A percentile compares a stretch with the other conserved stretches of the same genome.
phyloP scores from a whole-genome alignment of 2,113 vertebrate species.

The Cavia aperea region DNA sequence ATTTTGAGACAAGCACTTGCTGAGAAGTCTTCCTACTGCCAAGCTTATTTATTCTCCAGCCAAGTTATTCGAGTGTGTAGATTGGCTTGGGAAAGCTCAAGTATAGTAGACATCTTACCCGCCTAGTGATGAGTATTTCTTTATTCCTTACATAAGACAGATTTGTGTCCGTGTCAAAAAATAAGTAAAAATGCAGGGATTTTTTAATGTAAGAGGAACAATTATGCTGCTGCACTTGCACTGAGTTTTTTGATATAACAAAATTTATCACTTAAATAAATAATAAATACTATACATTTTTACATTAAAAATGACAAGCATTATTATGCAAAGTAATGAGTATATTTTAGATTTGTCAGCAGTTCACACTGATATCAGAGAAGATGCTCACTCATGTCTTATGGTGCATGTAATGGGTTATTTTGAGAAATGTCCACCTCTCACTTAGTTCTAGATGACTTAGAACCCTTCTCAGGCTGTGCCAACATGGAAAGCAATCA shows the following conservation, averaged over 20 bases:
- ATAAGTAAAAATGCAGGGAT: neutral
- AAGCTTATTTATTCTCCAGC: neutral
- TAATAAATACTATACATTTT: neutral
- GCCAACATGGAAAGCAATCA: neutral
- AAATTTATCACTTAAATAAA: neutral
- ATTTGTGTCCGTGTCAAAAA: neutral
- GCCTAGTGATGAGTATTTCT: neutral
- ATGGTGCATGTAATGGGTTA: neutral
- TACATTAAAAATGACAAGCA: neutral
- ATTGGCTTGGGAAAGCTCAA: neutral
- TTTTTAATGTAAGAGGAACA: neutral
- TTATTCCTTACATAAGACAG: neutral
- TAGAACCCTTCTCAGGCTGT: neutral
- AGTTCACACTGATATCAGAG: neutral
- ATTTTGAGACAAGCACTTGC: neutral
- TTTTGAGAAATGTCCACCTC: neutral
- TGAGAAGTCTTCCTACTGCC: neutral
- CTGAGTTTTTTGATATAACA: conserved; percentile 18
- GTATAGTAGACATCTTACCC: neutral
- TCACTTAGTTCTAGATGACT: neutral
- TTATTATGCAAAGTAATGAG: neutral
- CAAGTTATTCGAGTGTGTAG: neutral
- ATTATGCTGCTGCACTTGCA: neutral
- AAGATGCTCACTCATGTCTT: neutral
- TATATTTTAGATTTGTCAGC: neutral